phyloP scores from a whole-genome alignment of 1,140 invertebrate genomes.

The Papilio xuthus region DNA sequence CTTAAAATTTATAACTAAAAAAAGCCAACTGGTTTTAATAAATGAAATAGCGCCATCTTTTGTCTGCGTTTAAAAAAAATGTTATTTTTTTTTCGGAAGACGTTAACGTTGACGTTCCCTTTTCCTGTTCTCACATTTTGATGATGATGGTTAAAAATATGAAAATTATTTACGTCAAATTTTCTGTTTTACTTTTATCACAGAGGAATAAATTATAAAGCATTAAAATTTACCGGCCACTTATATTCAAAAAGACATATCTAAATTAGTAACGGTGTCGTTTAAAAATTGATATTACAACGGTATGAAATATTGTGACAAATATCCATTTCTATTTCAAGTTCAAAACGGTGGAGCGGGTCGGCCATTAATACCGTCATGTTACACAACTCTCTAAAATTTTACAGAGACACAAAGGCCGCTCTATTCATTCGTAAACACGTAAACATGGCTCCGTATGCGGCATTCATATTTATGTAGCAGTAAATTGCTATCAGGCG shows the following conservation, averaged over 20 bases:
- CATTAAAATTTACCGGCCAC: constrained; percentile 16
- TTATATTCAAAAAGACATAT: constrained; percentile 36
- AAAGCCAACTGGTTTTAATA: no score
- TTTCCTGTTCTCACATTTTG: no score
- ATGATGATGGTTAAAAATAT: no score
- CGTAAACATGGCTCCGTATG: constrained; percentile 61
- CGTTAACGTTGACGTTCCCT: no score
- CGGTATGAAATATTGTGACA: constrained; percentile 50
- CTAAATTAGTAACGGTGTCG: constrained; percentile 32
- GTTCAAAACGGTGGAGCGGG: constrained; percentile 41
- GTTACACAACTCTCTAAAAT: constrained; percentile 52
- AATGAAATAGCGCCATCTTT: no score
- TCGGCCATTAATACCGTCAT: constrained; percentile 46
- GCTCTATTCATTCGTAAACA: constrained; percentile 52
- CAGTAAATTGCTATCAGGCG: constrained; percentile 72
- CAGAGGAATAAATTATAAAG: neutral
- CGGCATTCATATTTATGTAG: constrained; percentile 72
- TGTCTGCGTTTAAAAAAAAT: no score
- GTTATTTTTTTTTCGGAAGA: no score
- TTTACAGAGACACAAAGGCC: constrained; percentile 49
- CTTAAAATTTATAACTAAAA: no score
- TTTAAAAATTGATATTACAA: constrained; percentile 37
- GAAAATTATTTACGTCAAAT: no score
- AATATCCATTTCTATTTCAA: constrained; percentile 44
- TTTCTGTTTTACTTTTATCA: neutral